Evolutionary conservation across 1,140 invertebrate species (phyloP).

Genomic region (Drosophila lini): DNA sequence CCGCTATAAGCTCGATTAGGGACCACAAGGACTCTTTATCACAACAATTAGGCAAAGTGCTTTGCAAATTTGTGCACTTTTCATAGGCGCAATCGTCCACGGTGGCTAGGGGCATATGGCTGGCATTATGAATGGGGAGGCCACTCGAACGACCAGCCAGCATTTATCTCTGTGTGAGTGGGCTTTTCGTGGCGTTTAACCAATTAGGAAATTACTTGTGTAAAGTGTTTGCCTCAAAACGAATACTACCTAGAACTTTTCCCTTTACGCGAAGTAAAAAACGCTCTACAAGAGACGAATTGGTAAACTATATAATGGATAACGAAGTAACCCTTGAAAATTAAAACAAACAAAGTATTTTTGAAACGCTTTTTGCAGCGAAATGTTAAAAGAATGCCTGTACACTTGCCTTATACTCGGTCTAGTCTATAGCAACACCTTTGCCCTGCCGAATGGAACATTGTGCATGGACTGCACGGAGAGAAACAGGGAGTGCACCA

Average conservation of each 20-base stretch:
- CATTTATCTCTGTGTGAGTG: slow-evolving; percentile 2
- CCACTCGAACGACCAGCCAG: background rate
- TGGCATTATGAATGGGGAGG: slow-evolving; percentile 35
- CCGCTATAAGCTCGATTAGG: background rate
- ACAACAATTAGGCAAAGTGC: slow-evolving; percentile 56
- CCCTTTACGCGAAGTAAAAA: too few relatives aligned
- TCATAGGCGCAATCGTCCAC: slow-evolving; percentile 40
- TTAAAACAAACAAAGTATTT: background rate
- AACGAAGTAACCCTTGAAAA: background rate
- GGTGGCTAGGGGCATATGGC: slow-evolving; percentile 13
- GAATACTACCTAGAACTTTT: too few relatives aligned
- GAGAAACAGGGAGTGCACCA: background rate
- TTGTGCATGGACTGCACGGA: background rate
- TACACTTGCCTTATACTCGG: background rate
- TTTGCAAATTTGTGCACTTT: slow-evolving; percentile 59
- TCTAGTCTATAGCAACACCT: background rate
- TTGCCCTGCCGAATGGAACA: background rate
- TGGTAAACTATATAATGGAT: too few relatives aligned
- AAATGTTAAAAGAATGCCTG: background rate
- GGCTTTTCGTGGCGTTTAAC: slow-evolving; percentile 38
- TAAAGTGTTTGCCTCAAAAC: slow-evolving; percentile 23
- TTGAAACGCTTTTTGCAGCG: background rate
- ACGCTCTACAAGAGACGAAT: too few relatives aligned
- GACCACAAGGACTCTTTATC: slow-evolving; percentile 45
- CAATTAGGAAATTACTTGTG: slow-evolving; percentile 76